A percentile compares a stretch with the other conserved stretches of the same genome.
Conservation (phyloP, 2,888 invertebrate genomes). For the Nudaria mundana region DNA sequence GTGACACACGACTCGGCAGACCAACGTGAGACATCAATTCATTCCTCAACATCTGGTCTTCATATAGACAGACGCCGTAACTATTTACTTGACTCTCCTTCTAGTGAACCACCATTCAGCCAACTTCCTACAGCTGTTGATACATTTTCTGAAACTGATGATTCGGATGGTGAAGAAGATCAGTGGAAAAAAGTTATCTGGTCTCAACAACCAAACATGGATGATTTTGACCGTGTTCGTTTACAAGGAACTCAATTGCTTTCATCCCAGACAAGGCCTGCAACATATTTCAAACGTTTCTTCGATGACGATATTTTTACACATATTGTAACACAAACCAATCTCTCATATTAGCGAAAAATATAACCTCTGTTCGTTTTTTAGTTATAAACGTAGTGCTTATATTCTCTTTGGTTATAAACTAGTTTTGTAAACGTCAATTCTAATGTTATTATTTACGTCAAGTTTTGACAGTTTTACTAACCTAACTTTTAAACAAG, state of each 20-base stretch:
- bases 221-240: constrained; percentile 7
- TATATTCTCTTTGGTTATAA: too few relatives aligned
- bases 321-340: constrained; percentile 12
- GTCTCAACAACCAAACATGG: constrained; percentile 5
- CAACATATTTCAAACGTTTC: constrained; percentile 4
- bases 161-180: constrained; percentile 7
- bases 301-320: constrained; percentile 8
- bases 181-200: constrained; percentile 11
- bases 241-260: constrained; percentile 7
- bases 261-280: constrained; percentile 5
- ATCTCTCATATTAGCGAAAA: too few relatives aligned
- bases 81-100: constrained; percentile 3
- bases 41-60: constrained; percentile 9
- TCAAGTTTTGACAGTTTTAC: too few relatives aligned
- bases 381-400: too few relatives aligned
- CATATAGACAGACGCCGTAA: constrained; percentile 7
- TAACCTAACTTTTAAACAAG: too few relatives aligned
- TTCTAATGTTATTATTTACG: too few relatives aligned
- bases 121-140: constrained; percentile 1
- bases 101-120: constrained; percentile 3
- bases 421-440: too few relatives aligned
- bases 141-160: constrained; percentile 11
- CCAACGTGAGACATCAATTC: too few relatives aligned
- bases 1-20: too few relatives aligned
- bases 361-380: too few relatives aligned